Evolutionary conservation across 2,113 vertebrate genomes (phyloP).

Genomic region (Formicarius rufipectus): DNA sequence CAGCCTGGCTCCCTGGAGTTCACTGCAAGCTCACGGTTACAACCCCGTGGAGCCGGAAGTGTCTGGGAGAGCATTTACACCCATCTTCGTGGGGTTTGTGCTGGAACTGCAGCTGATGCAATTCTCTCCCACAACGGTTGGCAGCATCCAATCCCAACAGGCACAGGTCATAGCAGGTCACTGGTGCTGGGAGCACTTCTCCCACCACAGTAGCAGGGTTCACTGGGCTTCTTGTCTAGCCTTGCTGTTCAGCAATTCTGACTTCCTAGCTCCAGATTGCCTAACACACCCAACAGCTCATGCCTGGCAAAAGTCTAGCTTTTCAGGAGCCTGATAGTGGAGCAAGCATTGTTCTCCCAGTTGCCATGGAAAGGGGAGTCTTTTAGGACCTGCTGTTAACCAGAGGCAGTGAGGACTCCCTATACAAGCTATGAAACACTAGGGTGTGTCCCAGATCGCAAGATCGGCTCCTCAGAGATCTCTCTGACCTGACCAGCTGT

Average conservation of each 20-base stretch:
- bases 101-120: neutral
- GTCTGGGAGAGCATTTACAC: neutral
- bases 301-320: neutral
- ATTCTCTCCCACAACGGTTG: neutral
- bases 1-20: neutral
- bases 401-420: neutral
- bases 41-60: neutral
- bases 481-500: conserved; percentile 27
- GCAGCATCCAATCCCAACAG: neutral
- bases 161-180: neutral
- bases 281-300: neutral
- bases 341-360: neutral
- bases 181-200: neutral
- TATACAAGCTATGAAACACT: neutral
- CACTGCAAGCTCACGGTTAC: neutral
- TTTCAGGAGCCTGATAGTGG: neutral
- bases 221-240: neutral
- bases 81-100: neutral
- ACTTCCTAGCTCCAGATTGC: neutral
- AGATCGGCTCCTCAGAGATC: neutral
- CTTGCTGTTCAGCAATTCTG: neutral
- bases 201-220: neutral
- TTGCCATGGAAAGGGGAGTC: neutral
- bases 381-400: neutral
- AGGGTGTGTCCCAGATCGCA: neutral